Evolutionary conservation across 2,888 invertebrate species (phyloP), one percentile per base, ranked within the genome.

Genomic region (Aphodius granarius): DNA sequence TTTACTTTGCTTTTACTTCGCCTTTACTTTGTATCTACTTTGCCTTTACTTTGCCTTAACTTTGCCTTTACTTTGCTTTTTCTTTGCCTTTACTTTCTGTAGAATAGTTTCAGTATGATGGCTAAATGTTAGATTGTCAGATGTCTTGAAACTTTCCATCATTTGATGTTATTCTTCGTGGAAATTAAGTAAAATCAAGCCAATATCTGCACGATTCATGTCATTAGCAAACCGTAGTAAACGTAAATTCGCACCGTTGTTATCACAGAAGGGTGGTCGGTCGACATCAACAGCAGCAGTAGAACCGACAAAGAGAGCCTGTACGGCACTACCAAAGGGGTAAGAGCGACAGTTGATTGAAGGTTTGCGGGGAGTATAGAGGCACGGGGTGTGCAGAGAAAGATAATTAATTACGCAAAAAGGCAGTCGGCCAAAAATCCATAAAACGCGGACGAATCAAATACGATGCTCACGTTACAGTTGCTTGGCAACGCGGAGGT

Each of bases 371-470:
- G 18, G 71, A n/a, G 1, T n/a, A 20, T 19, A 6, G 63, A 17
- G 19, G 72, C 20, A 19, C 72, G 73, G 22, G 72, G 64, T 64
- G 65, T 64, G 71, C 62, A 72, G 71, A 70, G 73, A 75, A 78
- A 77, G 76, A 77, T 78, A 80, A 80, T 80, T 80, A 80, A 81
- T 80, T 80, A 78, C 78, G 80, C 78, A 75, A 81, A 81, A 81
- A 81, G 79, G 78, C 75, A 77, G 79, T 77, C 80, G 83, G 82
- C 80, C 82, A 82, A 83, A 83, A 84, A 84, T 84, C 84, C 84
- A 84, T 84, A 84, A 84, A 84, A 84, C 82, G 82, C 81, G 82
- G 81, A 83, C 81, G 83, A 82, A 82, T 82, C 82, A 81, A 82
- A 79, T 79, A 78, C 79, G 79, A 81, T 80, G 81, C 78, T 79